Conservation (phyloP, 2,113 vertebrate genomes). For the Lycaon pictus region DNA sequence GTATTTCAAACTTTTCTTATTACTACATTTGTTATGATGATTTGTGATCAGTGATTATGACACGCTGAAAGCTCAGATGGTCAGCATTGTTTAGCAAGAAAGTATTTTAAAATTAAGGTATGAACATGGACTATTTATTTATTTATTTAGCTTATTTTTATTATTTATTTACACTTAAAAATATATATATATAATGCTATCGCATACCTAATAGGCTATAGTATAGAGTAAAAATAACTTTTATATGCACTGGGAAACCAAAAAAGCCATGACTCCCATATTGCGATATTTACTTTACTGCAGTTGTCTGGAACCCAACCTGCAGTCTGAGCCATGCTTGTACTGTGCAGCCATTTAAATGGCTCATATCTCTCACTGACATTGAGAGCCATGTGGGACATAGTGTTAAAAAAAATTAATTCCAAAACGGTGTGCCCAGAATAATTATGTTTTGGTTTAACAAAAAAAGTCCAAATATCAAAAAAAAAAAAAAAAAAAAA, state of each 20-base stretch:
- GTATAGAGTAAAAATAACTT: background rate
- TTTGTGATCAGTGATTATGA: background rate
- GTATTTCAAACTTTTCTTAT: background rate
- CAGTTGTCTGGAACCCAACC: background rate
- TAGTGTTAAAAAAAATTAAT: background rate
- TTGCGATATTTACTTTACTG: background rate
- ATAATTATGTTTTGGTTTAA: constrained; percentile 5
- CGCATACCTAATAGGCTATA: background rate
- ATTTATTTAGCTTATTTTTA: background rate
- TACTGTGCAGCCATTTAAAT: background rate
- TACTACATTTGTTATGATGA: background rate
- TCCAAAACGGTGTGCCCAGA: background rate
- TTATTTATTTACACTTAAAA: background rate
- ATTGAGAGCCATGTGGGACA: background rate
- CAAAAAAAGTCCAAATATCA: background rate
- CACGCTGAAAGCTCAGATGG: background rate
- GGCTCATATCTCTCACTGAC: background rate
- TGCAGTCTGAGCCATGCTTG: background rate
- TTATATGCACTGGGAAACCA: background rate
- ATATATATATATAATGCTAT: background rate
- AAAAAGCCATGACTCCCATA: background rate
- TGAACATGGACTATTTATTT: background rate
- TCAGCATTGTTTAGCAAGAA: background rate
- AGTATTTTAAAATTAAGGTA: background rate
- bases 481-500: too few relatives aligned